Base-by-base conservation (phyloP, 2,888 invertebrate genomes). In the Noctua pronuba region DNA sequence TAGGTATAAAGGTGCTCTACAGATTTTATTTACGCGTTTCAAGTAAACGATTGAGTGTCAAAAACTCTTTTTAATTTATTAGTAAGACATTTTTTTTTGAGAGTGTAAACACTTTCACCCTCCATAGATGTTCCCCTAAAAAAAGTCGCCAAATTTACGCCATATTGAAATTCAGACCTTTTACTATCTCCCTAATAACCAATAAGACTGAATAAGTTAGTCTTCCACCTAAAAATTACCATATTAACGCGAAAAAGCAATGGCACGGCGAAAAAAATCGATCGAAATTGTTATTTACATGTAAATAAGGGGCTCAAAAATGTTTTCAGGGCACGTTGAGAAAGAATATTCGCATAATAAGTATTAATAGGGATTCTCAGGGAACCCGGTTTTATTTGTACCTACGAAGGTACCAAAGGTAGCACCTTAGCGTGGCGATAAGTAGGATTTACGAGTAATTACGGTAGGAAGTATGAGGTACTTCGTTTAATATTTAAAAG, bases 261-360 rank as follows among this genome's bases (percentile, higher is more conserved):
- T 18, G 24, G 10, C 18, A 74, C 13, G 38, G 21, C 35, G 38
- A 67, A 80, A 64, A 79, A 7, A 74, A 81, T 71, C 82, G 64
- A 81, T 64, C 38, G 8, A 85, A 75, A 81, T 68, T 68, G 75
- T 82, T 82, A 82, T 85, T 82, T 68, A 75, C 31, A 82, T 72
- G 68, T 64, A 85, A 82, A 82, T 85, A 38, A 67, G 71, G 49
- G 24, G 38, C 67, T 68, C 44, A 41, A 75, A 85, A 80, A 75
- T 18, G 16, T 67, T 71, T 75, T 64, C 10, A 64, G 58, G 49
- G 58, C 68, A 67, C 55, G 62, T n/a, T 70, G 35, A n/a, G 38
- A 68, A 82, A 72, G 64, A 75, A 72, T 67, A 64, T 75, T 68
- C 28, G 11, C 38, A 6, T 74, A 67, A 74, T 49, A 82, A 81